Evolutionary conservation across 2,797 vertebrate genomes (phyloP), one percentile per base, ranked within the genome.

Genomic region (Botia kubotai): DNA sequence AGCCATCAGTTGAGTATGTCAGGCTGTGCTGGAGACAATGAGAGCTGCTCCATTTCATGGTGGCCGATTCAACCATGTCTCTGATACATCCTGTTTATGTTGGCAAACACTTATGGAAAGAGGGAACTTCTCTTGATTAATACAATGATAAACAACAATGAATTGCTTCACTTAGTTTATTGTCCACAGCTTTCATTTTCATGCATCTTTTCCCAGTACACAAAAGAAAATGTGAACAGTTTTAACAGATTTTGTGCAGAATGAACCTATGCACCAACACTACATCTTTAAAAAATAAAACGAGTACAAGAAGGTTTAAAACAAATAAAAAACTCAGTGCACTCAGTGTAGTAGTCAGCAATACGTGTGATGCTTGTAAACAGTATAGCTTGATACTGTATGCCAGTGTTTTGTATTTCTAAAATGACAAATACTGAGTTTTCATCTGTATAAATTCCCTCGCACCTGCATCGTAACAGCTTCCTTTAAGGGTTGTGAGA

Each of bases 401-500:
- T 8, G 6, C 14, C 69, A 79, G 69, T 68, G 71, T 79, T 21
- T 52, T 39, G 26, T 21, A 79, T 29, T 75, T n/a, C 16, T 55
- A 76, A 36, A 52, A 26, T 4, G 3, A 75, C 11, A 71, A 79
- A 12, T 80, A 80, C 2, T 16, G 78, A 58, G 33, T 10, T 46
- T 46, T 46, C 43, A 46, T 39, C 36, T 39, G 43, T 46, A 46
- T 46, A 46, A 46, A 46, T 46, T 10, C 10, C 43, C 43, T 11
- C 2, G 2, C 1, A 46, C 6, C 2, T 72, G 16, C 17, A 11
- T 12, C 17, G 2, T 29, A 12, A 80, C 4, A 68, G 16, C 4
- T 11, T 0, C 1, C 60, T 65, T 81, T 90, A 95, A 39, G 87
- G 85, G 2, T 19, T 16, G 0, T 94, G 94, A 7, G 93, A 89